Conservation (phyloP, 1,140 invertebrate genomes). For the Cydia pomonella region DNA sequence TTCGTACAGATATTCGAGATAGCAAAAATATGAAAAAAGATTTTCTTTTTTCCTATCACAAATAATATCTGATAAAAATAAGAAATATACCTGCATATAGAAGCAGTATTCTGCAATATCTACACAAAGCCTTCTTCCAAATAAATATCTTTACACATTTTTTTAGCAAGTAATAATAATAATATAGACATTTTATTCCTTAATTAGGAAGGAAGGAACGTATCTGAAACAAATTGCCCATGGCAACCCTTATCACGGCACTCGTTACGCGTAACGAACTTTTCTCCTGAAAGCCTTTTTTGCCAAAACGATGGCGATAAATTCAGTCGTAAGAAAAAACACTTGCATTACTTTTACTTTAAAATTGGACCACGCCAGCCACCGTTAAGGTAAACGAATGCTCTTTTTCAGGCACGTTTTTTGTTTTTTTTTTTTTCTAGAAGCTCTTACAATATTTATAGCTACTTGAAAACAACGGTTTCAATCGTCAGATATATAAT, state of each 20-base stretch:
- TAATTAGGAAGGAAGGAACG: slow-evolving; percentile 20
- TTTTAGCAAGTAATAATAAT: neutral
- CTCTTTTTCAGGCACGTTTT: neutral
- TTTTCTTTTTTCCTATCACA: too few relatives aligned
- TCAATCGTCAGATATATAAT: neutral
- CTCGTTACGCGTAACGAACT: slow-evolving; percentile 31
- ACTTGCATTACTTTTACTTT: slow-evolving; percentile 15
- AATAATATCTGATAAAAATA: too few relatives aligned
- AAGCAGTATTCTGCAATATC: too few relatives aligned
- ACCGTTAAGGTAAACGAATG: neutral
- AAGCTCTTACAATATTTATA: neutral
- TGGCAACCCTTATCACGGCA: slow-evolving; percentile 32
- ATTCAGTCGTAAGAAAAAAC: slow-evolving; percentile 17
- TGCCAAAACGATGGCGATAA: slow-evolving; percentile 28
- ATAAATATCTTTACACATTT: neutral
- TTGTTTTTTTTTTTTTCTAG: neutral
- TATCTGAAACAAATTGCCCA: slow-evolving; percentile 30
- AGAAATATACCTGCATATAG: too few relatives aligned
- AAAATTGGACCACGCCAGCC: neutral
- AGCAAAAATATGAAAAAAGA: too few relatives aligned
- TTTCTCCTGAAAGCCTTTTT: slow-evolving; percentile 19
- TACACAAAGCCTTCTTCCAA: neutral
- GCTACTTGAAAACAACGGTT: neutral
- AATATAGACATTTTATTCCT: slow-evolving; percentile 21
- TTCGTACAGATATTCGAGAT: too few relatives aligned